These are phyloP conservation scores for Drosophila rellima DNA, from an alignment of 2,888 invertebrate genomes.

Conservation along the genomic window DNA sequence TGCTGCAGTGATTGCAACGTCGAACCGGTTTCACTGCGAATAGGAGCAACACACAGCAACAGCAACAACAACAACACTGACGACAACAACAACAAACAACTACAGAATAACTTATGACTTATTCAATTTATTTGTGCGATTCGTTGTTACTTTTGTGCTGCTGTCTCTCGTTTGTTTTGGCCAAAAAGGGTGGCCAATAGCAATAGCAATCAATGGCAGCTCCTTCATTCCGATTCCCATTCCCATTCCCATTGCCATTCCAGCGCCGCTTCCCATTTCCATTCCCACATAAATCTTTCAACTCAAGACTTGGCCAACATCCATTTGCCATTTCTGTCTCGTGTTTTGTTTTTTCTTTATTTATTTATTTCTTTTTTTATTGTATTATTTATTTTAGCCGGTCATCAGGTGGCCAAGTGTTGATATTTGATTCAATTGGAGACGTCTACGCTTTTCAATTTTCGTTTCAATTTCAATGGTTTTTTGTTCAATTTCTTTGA, in stretches of 20 bases:
- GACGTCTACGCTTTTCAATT: background rate
- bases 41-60: conserved; percentile 38
- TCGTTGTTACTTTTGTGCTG: conserved; percentile 2
- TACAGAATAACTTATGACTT: conserved; percentile 63
- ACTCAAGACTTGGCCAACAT: conserved; percentile 21
- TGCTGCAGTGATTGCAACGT: conserved; percentile 58
- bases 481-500: conserved; percentile 11
- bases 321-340: conserved; percentile 50
- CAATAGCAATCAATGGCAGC: conserved; percentile 34
- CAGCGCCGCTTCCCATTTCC: conserved; percentile 8
- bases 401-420: conserved; percentile 8
- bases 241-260: conserved; percentile 14
- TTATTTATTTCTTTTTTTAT: too few relatives aligned
- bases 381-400: conserved; percentile 9
- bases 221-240: conserved; percentile 20
- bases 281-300: conserved; percentile 71
- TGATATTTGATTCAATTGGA: conserved; percentile 16
- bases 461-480: conserved; percentile 3
- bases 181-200: conserved; percentile 51
- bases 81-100: conserved; percentile 29
- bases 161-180: conserved; percentile 15
- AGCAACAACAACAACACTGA: conserved; percentile 24
- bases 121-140: conserved; percentile 60
- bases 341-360: background rate
- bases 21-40: conserved; percentile 61